Conservation (phyloP, 1,140 invertebrate species). For the Aphidius gifuensis region DNA sequence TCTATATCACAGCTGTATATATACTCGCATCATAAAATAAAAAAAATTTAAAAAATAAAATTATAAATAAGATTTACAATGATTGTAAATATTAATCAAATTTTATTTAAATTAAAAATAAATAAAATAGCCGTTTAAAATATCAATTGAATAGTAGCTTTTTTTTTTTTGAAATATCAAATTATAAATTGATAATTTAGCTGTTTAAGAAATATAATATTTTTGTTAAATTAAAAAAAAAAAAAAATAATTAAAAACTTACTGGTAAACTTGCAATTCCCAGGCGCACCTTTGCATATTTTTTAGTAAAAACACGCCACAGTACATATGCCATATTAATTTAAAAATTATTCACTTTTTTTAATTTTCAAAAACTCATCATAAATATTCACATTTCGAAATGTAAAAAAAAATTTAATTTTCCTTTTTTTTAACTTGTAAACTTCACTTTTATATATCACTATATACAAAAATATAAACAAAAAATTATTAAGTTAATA, state of each 20-base stretch:
- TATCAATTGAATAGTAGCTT: too few relatives aligned
- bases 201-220: background rate
- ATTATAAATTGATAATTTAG: background rate
- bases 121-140: too few relatives aligned
- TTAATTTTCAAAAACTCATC: background rate
- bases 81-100: constrained; percentile 13
- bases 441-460: too few relatives aligned
- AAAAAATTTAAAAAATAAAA: too few relatives aligned
- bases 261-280: constrained; percentile 52
- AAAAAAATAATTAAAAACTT: constrained; percentile 33
- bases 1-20: too few relatives aligned
- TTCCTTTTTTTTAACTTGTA: too few relatives aligned
- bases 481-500: too few relatives aligned
- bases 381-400: constrained; percentile 17
- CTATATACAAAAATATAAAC: too few relatives aligned
- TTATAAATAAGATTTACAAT: constrained; percentile 2
- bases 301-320: constrained; percentile 55
- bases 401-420: too few relatives aligned
- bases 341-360: constrained; percentile 18
- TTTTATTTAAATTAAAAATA: too few relatives aligned
- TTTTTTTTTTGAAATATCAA: too few relatives aligned
- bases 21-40: too few relatives aligned
- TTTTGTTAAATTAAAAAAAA: constrained; percentile 1
- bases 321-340: constrained; percentile 53
- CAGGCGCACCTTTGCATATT: constrained; percentile 54